These are phyloP conservation scores for Galeruca laticollis DNA, from an alignment of 2,888 invertebrate species.

Conservation along the genomic window DNA sequence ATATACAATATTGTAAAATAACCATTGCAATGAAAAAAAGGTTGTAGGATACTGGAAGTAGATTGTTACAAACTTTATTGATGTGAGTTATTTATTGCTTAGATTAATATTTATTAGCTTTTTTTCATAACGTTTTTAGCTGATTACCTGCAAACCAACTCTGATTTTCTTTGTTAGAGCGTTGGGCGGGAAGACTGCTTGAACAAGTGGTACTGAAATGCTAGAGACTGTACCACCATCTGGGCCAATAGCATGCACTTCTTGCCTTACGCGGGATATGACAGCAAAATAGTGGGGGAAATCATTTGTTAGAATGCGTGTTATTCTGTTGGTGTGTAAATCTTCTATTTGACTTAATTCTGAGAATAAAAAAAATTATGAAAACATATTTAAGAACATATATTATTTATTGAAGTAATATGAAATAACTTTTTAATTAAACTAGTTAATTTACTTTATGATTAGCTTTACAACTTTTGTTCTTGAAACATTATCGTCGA, in stretches of 20 bases:
- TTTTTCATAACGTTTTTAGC: background rate
- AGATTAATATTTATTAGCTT: background rate
- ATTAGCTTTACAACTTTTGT: no score
- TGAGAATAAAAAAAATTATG: conserved; percentile 58
- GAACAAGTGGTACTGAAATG: conserved; percentile 89
- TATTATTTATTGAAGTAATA: no score
- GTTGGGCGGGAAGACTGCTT: conserved; percentile 89
- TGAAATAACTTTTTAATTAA: no score
- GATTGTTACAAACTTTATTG: no score
- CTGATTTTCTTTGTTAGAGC: conserved; percentile 99
- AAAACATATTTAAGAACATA: background rate
- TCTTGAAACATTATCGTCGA: no score
- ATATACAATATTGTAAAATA: no score
- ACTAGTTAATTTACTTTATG: no score
- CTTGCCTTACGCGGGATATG: conserved; percentile 93
- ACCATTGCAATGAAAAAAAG: no score
- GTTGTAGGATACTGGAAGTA: no score
- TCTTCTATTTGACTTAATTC: conserved; percentile 85
- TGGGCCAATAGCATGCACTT: conserved; percentile 96
- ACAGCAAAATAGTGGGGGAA: conserved; percentile 99
- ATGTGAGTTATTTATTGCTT: no score
- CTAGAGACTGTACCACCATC: conserved; percentile 98
- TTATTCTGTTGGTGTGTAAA: conserved; percentile 89
- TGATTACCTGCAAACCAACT: conserved; percentile 88
- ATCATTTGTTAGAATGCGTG: conserved; percentile 94